Percentiles rank a stretch among this genome's conserved stretches.
Conservation (phyloP, 2,888 invertebrate species). For the Crossocerus cetratus region DNA sequence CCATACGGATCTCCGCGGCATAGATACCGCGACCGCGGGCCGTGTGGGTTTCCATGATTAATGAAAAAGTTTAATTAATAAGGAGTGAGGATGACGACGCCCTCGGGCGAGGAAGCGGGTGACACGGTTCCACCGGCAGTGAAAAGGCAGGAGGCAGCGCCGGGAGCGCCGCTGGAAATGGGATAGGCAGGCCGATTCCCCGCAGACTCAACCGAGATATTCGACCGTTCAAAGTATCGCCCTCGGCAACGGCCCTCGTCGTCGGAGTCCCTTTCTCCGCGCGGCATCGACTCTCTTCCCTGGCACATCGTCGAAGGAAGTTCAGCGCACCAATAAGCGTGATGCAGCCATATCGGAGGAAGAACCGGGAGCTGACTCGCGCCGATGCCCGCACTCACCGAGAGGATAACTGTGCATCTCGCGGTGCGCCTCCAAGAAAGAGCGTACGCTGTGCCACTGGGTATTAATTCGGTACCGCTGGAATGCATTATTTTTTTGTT, state of each 20-base stretch:
- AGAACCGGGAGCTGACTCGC: constrained; percentile 5
- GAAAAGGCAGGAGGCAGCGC: no score
- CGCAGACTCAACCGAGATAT: not conserved
- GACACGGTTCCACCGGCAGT: no score
- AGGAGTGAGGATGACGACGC: constrained; percentile 12
- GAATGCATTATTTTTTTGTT: constrained; percentile 36
- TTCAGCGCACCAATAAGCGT: constrained; percentile 47
- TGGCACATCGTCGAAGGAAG: no score
- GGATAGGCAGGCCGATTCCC: not conserved
- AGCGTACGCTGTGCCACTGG: constrained; percentile 14
- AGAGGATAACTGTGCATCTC: not conserved
- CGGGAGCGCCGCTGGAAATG: no score
- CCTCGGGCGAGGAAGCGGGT: no score
- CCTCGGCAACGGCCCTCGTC: not conserved
- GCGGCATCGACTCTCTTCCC: no score
- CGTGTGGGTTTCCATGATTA: no score
- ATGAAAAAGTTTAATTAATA: constrained; percentile 40
- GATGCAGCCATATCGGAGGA: constrained; percentile 43
- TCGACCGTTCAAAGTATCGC: not conserved
- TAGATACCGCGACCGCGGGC: no score
- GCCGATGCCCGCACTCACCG: constrained; percentile 12
- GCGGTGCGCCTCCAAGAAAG: not conserved
- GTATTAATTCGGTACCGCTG: constrained; percentile 47
- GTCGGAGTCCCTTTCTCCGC: no score
- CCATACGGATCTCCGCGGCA: no score